These are phyloP conservation scores for Clupea harengus DNA, from an alignment of 2,113 vertebrate genomes.

Conservation along the genomic window DNA sequence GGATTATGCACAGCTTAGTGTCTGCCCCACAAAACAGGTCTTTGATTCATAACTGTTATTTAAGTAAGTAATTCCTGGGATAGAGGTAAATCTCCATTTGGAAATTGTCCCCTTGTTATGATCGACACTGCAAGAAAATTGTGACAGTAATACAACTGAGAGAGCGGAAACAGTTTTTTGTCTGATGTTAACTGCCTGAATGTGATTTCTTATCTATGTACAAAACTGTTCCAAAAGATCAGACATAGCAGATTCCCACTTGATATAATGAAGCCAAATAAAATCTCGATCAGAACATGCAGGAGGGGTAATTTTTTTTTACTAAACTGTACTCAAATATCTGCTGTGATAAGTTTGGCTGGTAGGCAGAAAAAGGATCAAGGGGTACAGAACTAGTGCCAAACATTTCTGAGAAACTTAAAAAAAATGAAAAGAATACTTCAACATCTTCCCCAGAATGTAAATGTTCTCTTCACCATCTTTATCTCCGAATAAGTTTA, in stretches of 20 bases:
- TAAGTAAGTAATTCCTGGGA: constrained; percentile 55
- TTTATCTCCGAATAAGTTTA: neutral
- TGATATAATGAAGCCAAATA: neutral
- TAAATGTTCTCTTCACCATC: neutral
- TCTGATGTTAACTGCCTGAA: neutral
- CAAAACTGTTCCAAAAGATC: neutral
- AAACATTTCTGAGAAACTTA: neutral
- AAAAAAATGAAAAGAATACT: neutral
- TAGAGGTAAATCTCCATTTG: neutral
- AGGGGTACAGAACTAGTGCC: neutral
- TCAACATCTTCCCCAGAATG: neutral
- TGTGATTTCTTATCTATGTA: neutral
- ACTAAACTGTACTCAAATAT: neutral
- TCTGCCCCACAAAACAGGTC: constrained; percentile 56
- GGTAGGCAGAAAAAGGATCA: neutral
- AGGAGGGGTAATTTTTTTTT: neutral
- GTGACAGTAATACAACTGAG: constrained; percentile 51
- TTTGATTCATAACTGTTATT: constrained; percentile 63
- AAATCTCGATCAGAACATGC: neutral
- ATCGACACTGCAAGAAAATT: neutral
- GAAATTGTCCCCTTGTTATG: neutral
- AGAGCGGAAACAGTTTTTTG: constrained; percentile 33
- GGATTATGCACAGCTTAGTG: constrained; percentile 62
- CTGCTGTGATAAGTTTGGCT: neutral
- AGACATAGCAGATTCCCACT: neutral